phyloP scores from a whole-genome alignment of 2,113 vertebrate genomes.

The Todiramphus chloris region DNA sequence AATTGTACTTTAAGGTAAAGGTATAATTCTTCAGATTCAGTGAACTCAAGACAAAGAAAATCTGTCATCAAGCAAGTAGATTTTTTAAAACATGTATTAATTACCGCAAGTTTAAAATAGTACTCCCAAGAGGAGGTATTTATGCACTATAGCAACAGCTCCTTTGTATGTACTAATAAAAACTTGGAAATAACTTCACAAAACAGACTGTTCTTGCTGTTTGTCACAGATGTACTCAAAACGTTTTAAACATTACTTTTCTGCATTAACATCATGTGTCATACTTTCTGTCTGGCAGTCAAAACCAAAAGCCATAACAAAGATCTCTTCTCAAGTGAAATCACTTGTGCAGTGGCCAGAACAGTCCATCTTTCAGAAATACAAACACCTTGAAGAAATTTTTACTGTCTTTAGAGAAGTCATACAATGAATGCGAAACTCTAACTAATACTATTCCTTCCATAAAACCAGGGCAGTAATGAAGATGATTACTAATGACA shows the following conservation, averaged over 20 bases:
- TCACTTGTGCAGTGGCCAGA: neutral
- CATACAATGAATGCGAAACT: neutral
- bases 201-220: neutral
- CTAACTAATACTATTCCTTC: neutral
- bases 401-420: neutral
- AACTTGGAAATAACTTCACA: neutral
- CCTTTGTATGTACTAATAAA: neutral
- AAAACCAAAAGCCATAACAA: neutral
- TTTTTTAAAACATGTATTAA: neutral
- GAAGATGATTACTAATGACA: neutral
- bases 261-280: conserved; percentile 1
- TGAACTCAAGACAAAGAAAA: neutral
- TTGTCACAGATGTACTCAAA: neutral
- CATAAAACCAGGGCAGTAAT: neutral
- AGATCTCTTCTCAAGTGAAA: neutral
- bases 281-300: neutral
- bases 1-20: neutral
- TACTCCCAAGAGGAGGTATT: neutral
- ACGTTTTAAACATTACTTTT: neutral
- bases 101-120: neutral
- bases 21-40: neutral
- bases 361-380: neutral
- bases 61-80: neutral
- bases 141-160: neutral
- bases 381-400: neutral